These are phyloP conservation scores for Myxocyprinus asiaticus DNA, from an alignment of 2,113 vertebrate genomes.

Conservation along the genomic window DNA sequence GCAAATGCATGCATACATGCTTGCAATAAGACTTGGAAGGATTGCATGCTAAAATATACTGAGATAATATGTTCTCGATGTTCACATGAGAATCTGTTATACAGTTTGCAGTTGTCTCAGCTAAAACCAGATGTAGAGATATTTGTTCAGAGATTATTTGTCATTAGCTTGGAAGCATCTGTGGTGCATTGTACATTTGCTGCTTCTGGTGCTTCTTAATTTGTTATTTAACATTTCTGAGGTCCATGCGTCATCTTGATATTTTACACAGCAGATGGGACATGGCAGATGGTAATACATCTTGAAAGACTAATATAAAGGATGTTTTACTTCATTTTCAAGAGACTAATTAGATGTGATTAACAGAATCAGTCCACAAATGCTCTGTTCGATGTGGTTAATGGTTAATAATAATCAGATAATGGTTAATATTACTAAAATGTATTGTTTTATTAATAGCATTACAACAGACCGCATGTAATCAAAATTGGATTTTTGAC, in stretches of 20 bases:
- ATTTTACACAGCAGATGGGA: constrained; percentile 19
- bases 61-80: constrained; percentile 47
- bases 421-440: too few species aligned
- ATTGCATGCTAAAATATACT: constrained; percentile 33
- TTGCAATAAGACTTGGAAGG: not conserved
- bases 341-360: constrained; percentile 33
- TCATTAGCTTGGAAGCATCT: constrained; percentile 51
- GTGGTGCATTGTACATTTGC: not conserved
- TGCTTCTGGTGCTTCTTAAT: constrained; percentile 35
- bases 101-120: constrained; percentile 44
- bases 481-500: too few species aligned
- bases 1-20: too few species aligned
- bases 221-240: not conserved
- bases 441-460: too few species aligned
- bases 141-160: constrained; percentile 40
- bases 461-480: too few species aligned
- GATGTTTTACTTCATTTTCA: constrained; percentile 24
- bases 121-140: not conserved
- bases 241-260: constrained; percentile 36
- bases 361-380: constrained; percentile 8
- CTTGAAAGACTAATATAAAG: constrained; percentile 32
- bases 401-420: not conserved
- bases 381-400: not conserved
- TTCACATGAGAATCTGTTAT: constrained; percentile 23
- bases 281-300: constrained; percentile 33